Evolutionary conservation across 2,797 vertebrate species (phyloP).

Genomic region (Chiloscyllium punctatum): DNA sequence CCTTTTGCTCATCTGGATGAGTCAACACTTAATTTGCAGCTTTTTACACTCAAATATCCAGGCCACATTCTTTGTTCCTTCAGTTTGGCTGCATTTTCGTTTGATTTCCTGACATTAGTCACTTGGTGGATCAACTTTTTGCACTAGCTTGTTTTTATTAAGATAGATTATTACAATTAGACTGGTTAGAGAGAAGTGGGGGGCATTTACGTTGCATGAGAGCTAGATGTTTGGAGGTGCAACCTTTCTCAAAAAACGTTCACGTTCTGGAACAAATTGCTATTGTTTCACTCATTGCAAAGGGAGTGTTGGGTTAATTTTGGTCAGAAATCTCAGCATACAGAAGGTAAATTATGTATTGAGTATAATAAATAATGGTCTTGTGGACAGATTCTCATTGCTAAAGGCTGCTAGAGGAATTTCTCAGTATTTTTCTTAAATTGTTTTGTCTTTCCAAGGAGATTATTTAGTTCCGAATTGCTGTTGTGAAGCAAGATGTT

Average conservation of each 20-base stretch:
- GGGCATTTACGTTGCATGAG: no score
- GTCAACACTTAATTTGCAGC: neutral
- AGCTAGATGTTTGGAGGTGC: neutral
- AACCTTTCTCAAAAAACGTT: neutral
- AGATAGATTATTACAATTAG: neutral
- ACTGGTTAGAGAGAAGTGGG: neutral
- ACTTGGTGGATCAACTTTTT: neutral
- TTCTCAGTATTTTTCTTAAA: neutral
- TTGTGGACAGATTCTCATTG: neutral
- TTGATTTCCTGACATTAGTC: no score
- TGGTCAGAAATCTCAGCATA: neutral
- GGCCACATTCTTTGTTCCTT: no score
- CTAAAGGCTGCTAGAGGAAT: neutral
- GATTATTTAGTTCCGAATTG: neutral
- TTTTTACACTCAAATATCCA: no score
- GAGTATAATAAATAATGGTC: neutral
- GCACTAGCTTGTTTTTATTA: neutral
- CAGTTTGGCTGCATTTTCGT: no score
- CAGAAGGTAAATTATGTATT: neutral
- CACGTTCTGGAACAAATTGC: neutral
- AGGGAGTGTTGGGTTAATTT: neutral
- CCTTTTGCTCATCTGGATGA: neutral
- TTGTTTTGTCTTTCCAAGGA: neutral
- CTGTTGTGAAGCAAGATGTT: neutral
- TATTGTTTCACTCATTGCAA: neutral